Evolutionary conservation across 2,797 vertebrate genomes (phyloP).

Genomic region (Peromyscus eremicus): DNA sequence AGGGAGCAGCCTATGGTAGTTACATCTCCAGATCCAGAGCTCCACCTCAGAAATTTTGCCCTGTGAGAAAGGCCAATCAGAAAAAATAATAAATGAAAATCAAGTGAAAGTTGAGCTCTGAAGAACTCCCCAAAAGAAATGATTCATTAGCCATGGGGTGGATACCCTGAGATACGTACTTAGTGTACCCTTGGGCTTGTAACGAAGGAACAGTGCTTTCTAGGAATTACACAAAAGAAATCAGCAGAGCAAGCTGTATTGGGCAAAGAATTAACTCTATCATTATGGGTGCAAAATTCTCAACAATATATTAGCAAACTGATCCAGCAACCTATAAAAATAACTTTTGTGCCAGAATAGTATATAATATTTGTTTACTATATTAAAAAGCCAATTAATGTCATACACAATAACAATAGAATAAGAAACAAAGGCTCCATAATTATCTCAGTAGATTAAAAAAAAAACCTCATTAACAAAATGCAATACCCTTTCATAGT

Average conservation of each 20-base stretch:
- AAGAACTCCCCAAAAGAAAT: slow-evolving; percentile 6
- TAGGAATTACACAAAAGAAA: background rate
- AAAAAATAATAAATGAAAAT: background rate
- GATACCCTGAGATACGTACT: background rate
- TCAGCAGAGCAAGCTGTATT: background rate
- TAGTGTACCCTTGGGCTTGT: background rate
- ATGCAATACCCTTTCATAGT: background rate
- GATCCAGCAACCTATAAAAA: background rate
- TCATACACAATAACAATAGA: background rate
- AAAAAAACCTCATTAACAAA: background rate
- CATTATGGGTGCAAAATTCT: background rate
- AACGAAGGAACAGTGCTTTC: background rate
- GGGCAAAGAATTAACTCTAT: background rate
- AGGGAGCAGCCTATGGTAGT: background rate
- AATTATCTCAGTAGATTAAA: background rate
- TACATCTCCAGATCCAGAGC: background rate
- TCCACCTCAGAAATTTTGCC: slow-evolving; percentile 15
- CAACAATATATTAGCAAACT: background rate
- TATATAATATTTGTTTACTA: background rate
- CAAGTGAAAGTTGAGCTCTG: background rate
- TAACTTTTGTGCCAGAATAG: background rate
- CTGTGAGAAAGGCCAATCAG: background rate
- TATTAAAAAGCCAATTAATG: background rate
- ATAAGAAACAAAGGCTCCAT: background rate
- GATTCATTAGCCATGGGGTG: background rate